Evolutionary conservation across 2,797 vertebrate species (phyloP), one percentile per base, ranked within the genome.

Genomic region (Psittacula echo): DNA sequence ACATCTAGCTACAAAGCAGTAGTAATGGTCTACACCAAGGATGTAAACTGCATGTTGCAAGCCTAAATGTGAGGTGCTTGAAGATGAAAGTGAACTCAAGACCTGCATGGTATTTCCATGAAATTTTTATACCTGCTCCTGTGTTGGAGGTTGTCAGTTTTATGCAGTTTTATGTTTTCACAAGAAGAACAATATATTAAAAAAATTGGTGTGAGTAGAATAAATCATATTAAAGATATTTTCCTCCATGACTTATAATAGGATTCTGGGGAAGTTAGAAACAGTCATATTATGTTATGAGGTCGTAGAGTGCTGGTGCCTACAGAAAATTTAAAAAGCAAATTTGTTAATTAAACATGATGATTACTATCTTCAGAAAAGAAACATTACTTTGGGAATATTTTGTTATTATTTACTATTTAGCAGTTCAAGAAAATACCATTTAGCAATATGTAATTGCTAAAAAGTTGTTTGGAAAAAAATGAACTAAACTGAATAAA

Each of bases 271-370:
- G 9, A 30, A 73, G 8, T 45, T 75, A 51, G 42, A 86, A 86
- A 13, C 7, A 81, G 39, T 23, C 7, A 26, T 74, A 41, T 45
- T 13, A 27, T 95, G 95, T 97, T 91, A 89, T 93, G 65, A 93
- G 62, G 34, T 93, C 89, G 77, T 88, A 75, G 9, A 61, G 48
- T 94, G 74, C 67, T 91, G 65, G 61, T 80, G 51, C 24, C 84
- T 91, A 76, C 61, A 88, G 85, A 97, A 96, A 96, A 93, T 94
- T 65, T 79, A 94, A 85, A 80, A 91, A 82, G 32, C 7, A 20
- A 91, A 66, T 92, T 90, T 89, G 15, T 83, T 95, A 91, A 96
- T 93, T 91, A 90, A 95, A 78, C 70, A 82, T 67, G 58, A 94
- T 17, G 22, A 29, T 45, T 80, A 24, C 1, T 62, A 17, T 74